Evolutionary conservation across 2,797 vertebrate species (phyloP), one percentile per base, ranked within the genome.

Genomic region (Morelia viridis): DNA sequence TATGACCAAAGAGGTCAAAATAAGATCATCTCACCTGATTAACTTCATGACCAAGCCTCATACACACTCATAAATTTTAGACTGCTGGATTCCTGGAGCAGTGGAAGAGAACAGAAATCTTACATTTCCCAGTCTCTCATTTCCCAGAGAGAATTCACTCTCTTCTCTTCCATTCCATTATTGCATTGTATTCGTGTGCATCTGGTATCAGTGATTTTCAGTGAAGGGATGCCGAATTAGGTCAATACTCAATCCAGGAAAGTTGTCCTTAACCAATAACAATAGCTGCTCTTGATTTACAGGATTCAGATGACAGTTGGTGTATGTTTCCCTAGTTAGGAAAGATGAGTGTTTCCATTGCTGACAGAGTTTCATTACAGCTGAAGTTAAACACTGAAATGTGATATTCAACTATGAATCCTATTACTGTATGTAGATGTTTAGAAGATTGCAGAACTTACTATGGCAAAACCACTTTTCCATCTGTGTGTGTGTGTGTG

Each of bases 1-100:
- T 46, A 41, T 24, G 28, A 65, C 60, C 92, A 90, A 90, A 31
- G 26, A 65, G 31, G 68, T 10, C 58, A 35, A 17, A 65, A 31
- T 88, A 46, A 87, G 31, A 50, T 84, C 24, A 80, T 62, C 26
- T 90, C 92, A 87, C 68, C 89, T 90, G 65, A 53, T 80, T 71
- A 57, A 86, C 61, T 46, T 22, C 24, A 86, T 53, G 56, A 57
- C 41, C 53, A 85, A 86, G 62, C 88, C 84, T 86, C 83, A 64
- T 56, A 60, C n/a, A 56, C 10, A 10, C 89, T 83, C 68, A 17
- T 92, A 92, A 92, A 90, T 58, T 26, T 83, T 41, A 17, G 58
- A 15, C 68, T 90, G 46, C 65, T 87, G n/a, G 88, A 64, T 90
- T 83, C 89, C 87, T 92, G 85, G 85, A 87, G 24, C 50, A 53